These are phyloP conservation scores for Lutraria rhynchaena DNA, from an alignment of 1,140 invertebrate species.

Conservation along the genomic window DNA sequence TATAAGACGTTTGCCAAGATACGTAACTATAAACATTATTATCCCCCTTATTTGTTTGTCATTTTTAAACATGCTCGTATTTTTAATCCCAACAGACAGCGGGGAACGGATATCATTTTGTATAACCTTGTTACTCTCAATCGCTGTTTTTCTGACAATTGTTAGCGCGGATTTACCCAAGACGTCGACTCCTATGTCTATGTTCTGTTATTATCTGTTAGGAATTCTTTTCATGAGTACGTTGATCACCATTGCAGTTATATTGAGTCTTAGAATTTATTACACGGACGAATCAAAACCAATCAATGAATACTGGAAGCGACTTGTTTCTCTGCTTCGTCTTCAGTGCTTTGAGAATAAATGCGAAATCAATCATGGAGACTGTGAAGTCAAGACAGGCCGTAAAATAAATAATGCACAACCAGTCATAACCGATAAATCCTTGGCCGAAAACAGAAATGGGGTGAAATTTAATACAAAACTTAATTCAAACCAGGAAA, in stretches of 20 bases:
- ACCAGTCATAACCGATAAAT: not conserved
- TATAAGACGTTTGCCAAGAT: constrained; percentile 26
- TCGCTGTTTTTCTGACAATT: constrained; percentile 58
- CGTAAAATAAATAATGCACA: not conserved
- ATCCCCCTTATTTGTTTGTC: constrained; percentile 56
- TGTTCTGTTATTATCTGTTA: constrained; percentile 30
- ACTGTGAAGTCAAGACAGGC: not conserved
- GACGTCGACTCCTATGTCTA: constrained; percentile 51
- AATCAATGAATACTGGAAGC: not conserved
- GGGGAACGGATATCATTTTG: constrained; percentile 59
- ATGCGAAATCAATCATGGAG: not conserved
- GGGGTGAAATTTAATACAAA: not conserved
- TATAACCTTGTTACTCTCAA: constrained; percentile 57
- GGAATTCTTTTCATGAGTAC: constrained; percentile 13
- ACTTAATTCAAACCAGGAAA: not conserved
- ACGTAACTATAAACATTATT: constrained; percentile 50
- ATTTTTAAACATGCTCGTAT: constrained; percentile 52
- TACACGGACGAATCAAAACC: constrained; percentile 10
- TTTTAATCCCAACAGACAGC: constrained; percentile 54
- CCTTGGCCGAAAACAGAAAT: not conserved
- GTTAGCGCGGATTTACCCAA: constrained; percentile 53
- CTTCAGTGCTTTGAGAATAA: too few relatives aligned
- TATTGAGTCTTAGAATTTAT: constrained; percentile 34
- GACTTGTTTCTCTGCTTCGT: not conserved
- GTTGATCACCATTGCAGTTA: not conserved